phyloP scores from a whole-genome alignment of 2,888 invertebrate genomes.

The Himalopsyche kuldschensis region DNA sequence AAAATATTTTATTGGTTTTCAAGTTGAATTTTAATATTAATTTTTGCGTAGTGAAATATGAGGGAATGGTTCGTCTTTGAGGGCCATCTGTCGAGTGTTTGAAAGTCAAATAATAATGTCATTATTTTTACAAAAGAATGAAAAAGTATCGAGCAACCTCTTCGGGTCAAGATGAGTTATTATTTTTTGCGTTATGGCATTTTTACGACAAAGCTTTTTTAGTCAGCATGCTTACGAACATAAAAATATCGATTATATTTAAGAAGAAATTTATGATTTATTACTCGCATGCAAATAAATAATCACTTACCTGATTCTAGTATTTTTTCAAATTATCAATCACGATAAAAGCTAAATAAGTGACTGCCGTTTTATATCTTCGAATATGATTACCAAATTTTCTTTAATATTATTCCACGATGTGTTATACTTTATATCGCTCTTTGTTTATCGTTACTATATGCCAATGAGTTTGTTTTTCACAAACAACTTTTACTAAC shows the following conservation, averaged over 20 bases:
- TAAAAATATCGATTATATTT: background rate
- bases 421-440: too few species aligned
- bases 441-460: too few species aligned
- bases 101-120: constrained; percentile 20
- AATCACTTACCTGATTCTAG: background rate
- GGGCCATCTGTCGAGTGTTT: constrained; percentile 3
- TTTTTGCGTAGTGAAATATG: background rate
- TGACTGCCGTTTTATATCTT: too few species aligned
- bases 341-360: too few species aligned
- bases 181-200: background rate
- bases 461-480: too few species aligned
- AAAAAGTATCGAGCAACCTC: background rate
- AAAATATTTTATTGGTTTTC: constrained; percentile 7
- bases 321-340: too few species aligned
- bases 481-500: too few species aligned
- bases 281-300: background rate
- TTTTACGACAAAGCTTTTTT: background rate
- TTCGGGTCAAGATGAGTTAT: constrained; percentile 3
- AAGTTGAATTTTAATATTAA: background rate
- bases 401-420: too few species aligned
- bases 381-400: too few species aligned
- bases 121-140: constrained; percentile 9
- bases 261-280: background rate
- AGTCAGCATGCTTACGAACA: background rate
- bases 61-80: background rate